phyloP scores from a whole-genome alignment of 2,113 vertebrate species.

The Microcebus jonahi region DNA sequence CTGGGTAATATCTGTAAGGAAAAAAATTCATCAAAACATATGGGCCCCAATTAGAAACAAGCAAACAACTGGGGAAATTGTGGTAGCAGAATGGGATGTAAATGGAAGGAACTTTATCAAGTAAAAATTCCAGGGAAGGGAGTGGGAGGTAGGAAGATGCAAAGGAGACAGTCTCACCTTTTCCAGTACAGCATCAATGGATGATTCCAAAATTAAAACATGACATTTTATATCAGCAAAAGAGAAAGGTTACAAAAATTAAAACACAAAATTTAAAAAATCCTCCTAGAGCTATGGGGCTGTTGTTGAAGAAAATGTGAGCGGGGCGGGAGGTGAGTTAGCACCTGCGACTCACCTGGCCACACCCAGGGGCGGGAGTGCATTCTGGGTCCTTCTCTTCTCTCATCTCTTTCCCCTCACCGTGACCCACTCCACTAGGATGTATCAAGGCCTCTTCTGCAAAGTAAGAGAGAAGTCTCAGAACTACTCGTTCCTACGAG shows the following conservation, averaged over 20 bases:
- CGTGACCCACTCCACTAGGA: neutral
- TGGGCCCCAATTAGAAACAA: neutral
- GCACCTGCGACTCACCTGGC: neutral
- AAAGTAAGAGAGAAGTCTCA: neutral
- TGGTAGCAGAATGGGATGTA: neutral
- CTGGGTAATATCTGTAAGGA: neutral
- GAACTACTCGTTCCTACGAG: neutral
- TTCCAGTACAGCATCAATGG: neutral
- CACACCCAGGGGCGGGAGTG: neutral
- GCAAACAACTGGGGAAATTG: neutral
- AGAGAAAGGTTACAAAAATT: neutral
- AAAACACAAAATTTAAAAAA: neutral
- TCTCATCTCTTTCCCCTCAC: neutral
- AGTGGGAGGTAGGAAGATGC: neutral
- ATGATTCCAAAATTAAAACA: neutral
- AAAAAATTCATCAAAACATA: neutral
- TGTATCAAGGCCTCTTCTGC: neutral
- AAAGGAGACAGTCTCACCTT: neutral
- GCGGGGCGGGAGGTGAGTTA: neutral
- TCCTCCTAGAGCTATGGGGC: neutral
- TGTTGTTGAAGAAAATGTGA: neutral
- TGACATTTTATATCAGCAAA: neutral
- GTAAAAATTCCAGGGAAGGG: neutral
- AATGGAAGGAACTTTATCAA: neutral
- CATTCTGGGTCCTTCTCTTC: neutral